Evolutionary conservation across 1,140 invertebrate genomes (phyloP).

Genomic region (Asbolus verrucosus): DNA sequence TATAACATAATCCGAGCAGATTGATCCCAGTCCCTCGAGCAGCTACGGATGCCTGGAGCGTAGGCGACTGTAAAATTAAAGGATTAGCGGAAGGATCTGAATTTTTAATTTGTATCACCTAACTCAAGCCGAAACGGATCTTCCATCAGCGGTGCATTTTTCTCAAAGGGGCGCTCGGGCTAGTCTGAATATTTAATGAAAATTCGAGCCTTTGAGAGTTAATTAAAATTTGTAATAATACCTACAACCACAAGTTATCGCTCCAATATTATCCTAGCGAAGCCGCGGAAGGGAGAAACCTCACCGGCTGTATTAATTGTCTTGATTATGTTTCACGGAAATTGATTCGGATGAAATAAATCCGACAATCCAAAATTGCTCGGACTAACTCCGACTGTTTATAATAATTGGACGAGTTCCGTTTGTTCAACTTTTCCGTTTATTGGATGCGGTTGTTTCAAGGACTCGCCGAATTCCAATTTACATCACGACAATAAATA

Average conservation of each 20-base stretch:
- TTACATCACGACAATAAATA: constrained; percentile 9
- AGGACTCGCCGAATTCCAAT: neutral
- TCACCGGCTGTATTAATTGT: constrained; percentile 31
- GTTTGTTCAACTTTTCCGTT: too few species aligned
- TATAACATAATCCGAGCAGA: too few species aligned
- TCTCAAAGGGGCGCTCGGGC: neutral
- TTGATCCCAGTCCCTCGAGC: too few species aligned
- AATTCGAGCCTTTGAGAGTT: constrained; percentile 20
- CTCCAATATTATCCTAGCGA: constrained; percentile 25
- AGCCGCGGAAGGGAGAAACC: constrained; percentile 8
- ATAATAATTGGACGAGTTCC: constrained; percentile 5
- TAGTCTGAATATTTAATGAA: constrained; percentile 18
- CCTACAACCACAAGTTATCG: constrained; percentile 19
- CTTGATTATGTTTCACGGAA: constrained; percentile 3
- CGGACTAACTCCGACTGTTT: neutral
- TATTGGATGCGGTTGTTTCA: constrained; percentile 13
- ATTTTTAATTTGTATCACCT: neutral
- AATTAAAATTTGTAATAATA: constrained; percentile 30
- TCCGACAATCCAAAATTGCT: constrained; percentile 14
- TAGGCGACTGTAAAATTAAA: neutral
- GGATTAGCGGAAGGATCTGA: neutral
- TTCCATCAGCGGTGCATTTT: neutral
- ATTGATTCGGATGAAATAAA: constrained; percentile 8
- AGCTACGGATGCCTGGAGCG: neutral
- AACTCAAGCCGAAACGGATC: too few species aligned